Evolutionary conservation across 2,113 vertebrate species (phyloP), one percentile per base, ranked within the genome.

Genomic region (Gulo gulo): DNA sequence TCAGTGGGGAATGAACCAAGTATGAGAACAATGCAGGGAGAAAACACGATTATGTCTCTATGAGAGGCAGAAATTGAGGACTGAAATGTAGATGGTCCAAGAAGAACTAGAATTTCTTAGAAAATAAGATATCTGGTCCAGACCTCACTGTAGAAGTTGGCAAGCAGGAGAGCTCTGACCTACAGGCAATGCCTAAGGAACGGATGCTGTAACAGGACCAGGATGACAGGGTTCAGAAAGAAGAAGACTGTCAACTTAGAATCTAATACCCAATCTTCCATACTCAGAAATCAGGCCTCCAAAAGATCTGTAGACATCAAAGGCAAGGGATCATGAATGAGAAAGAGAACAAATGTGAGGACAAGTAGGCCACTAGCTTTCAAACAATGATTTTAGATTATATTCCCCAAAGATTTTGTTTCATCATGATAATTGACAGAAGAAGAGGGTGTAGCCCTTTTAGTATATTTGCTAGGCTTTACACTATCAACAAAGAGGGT

Each of bases 171-270:
- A 26, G 15, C 12, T 42, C 26, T 39, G 26, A 65, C 7, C 47
- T 39, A 24, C 4, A 6, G 15, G 39, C 31, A 18, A 31, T 4
- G 4, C 11, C 13, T 0, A 12, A 24, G 12, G 1, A 23, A 59
- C 0, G 1, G 50, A 20, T 14, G 0, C 34, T 3, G 2, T 18
- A 7, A 36, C 6, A 20, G 7, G 6, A 20, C 6, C 34, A 23
- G 34, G 59, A 47, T 24, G 69, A 42, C 11, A 74, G 24, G 24
- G 29, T 65, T 3, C 1, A 47, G 57, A 67, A 82, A 76, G 36
- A 74, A 82, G 36, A 74, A 82, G 45, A 2, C 4, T 20, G 16
- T 20, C 23, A 74, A 23, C 57, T 73, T 74, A 76, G 67, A 83
- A 67, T 76, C 45, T 29, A 47, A 31, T 82, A 57, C 24, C 15